These are phyloP conservation scores for Lates calcarifer DNA, from an alignment of 2,113 vertebrate species.

Conservation along the genomic window DNA sequence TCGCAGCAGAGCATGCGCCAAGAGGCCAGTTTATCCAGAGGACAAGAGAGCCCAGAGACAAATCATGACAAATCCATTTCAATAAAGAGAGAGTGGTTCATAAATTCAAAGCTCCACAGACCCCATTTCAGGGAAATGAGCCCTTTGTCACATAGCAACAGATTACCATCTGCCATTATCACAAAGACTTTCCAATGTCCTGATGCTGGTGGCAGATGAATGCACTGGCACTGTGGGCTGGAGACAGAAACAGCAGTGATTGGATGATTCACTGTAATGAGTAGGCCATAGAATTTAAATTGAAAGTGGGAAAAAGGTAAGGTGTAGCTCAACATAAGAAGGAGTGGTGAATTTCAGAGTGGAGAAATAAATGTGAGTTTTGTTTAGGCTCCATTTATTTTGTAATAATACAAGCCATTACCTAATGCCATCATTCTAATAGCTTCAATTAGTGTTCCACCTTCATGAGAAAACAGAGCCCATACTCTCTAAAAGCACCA, in stretches of 20 bases:
- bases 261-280: background rate
- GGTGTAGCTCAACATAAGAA: background rate
- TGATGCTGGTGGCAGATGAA: background rate
- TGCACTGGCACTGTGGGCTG: background rate
- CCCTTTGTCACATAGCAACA: background rate
- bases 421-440: slow-evolving; percentile 2
- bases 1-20: too few species aligned
- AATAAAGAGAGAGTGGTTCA: slow-evolving; percentile 5
- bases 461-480: background rate
- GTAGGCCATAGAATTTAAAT: background rate
- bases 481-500: background rate
- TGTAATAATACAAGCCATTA: slow-evolving; percentile 12
- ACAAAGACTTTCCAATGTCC: background rate
- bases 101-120: background rate
- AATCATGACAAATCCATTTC: background rate
- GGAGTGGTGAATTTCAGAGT: background rate
- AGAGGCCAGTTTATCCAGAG: too few species aligned
- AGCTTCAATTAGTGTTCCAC: slow-evolving; percentile 10
- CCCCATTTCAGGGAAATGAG: background rate
- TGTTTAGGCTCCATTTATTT: slow-evolving; percentile 17
- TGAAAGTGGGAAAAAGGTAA: background rate
- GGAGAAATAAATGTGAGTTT: background rate
- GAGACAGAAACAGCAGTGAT: background rate
- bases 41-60: too few species aligned
- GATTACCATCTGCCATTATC: background rate